phyloP scores from a whole-genome alignment of 1,140 invertebrate genomes.

The Polypedilum vanderplanki region DNA sequence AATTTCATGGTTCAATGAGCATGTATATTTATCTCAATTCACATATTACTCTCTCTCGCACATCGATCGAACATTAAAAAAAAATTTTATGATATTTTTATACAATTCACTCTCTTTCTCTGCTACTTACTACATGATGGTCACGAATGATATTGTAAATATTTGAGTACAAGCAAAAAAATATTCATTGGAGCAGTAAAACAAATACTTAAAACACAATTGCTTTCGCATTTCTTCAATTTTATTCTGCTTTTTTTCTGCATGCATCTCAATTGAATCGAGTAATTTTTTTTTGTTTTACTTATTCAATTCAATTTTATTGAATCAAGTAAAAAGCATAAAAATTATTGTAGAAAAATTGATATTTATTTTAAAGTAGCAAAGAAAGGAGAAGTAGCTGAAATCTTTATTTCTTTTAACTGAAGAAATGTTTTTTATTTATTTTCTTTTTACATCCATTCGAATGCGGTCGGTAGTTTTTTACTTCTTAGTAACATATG shows the following conservation, averaged over 20 bases:
- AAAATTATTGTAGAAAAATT: neutral
- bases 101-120: no score
- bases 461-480: no score
- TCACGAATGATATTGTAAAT: no score
- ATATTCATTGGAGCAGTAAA: no score
- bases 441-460: no score
- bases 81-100: no score
- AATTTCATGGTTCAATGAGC: neutral
- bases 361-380: neutral
- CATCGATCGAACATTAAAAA: no score
- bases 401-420: neutral
- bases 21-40: conserved; percentile 11
- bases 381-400: neutral
- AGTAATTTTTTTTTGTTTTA: neutral
- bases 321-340: neutral
- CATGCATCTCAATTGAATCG: neutral
- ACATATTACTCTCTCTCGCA: no score
- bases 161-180: no score
- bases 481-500: neutral
- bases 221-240: conserved; percentile 5
- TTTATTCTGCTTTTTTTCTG: neutral
- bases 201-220: no score
- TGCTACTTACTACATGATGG: no score
- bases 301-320: conserved; percentile 4
- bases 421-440: no score